Conservation (phyloP, 2,797 vertebrate species). For the Lates japonicus region DNA sequence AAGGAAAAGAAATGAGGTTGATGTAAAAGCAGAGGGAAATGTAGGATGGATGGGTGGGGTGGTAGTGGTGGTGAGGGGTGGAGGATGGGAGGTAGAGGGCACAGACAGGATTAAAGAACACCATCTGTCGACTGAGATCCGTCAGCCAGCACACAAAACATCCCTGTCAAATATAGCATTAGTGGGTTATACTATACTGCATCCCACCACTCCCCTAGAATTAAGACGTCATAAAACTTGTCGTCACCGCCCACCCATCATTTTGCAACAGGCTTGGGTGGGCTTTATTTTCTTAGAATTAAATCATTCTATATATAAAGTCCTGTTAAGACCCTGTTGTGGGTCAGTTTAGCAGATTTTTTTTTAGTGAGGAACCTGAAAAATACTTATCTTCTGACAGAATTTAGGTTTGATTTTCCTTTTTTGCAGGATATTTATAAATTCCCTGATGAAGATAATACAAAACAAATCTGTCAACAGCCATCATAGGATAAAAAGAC, state of each 20-base stretch:
- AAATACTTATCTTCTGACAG: no score
- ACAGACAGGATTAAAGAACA: constrained; percentile 82
- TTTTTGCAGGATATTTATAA: neutral
- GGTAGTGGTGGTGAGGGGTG: neutral
- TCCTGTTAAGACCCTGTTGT: no score
- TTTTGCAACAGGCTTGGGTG: neutral
- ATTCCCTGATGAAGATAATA: neutral
- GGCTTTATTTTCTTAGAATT: neutral
- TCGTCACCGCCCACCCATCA: neutral
- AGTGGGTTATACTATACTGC: neutral
- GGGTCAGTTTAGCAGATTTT: no score
- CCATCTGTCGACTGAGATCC: constrained; percentile 78
- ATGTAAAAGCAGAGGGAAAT: constrained; percentile 7
- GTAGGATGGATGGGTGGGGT: constrained; percentile 8
- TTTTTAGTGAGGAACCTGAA: no score
- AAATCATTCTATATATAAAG: no score
- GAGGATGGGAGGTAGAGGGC: constrained; percentile 54
- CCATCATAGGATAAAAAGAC: neutral
- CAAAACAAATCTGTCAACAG: neutral
- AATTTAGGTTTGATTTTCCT: neutral
- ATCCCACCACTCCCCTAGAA: neutral
- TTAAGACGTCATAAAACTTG: neutral
- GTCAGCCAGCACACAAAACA: constrained; percentile 62
- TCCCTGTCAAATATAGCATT: constrained; percentile 34
- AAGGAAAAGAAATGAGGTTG: constrained; percentile 25